Evolutionary conservation across 2,113 vertebrate species (phyloP).

Genomic region (Salminus brasiliensis): DNA sequence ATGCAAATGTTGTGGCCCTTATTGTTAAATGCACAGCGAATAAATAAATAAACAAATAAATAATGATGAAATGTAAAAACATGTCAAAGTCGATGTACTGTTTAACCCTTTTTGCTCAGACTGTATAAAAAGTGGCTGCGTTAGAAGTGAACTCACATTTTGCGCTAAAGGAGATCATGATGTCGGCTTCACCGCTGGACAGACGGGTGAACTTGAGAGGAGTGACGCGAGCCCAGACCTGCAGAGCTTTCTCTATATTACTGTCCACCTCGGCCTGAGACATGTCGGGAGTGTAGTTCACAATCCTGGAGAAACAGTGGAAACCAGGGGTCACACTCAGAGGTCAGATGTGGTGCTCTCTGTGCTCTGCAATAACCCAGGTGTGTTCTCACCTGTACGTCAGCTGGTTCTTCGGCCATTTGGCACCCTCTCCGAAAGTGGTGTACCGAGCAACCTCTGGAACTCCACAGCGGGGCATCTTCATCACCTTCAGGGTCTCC

Average conservation of each 20-base stretch:
- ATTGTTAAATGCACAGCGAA: no score
- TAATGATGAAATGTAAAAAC: no score
- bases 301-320: constrained; percentile 71
- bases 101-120: no score
- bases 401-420: constrained; percentile 78
- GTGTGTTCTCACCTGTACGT: constrained; percentile 86
- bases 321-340: no score
- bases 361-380: no score
- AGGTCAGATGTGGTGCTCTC: no score
- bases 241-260: constrained; percentile 75
- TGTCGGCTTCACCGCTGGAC: constrained; percentile 74
- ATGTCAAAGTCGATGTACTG: no score
- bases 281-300: constrained; percentile 78
- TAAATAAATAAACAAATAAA: no score
- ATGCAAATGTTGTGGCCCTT: no score
- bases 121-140: no score
- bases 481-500: constrained; percentile 71
- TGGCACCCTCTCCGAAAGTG: constrained; percentile 51
- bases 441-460: constrained; percentile 73
- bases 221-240: constrained; percentile 79
- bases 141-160: background rate
- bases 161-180: constrained; percentile 78
- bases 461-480: constrained; percentile 77
- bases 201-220: constrained; percentile 77
- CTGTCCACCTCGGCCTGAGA: constrained; percentile 66